A percentile compares a stretch with the other conserved stretches of the same genome.
Evolutionary conservation across 2,113 vertebrate genomes (phyloP).

Genomic region (Triplophysa rosa): DNA sequence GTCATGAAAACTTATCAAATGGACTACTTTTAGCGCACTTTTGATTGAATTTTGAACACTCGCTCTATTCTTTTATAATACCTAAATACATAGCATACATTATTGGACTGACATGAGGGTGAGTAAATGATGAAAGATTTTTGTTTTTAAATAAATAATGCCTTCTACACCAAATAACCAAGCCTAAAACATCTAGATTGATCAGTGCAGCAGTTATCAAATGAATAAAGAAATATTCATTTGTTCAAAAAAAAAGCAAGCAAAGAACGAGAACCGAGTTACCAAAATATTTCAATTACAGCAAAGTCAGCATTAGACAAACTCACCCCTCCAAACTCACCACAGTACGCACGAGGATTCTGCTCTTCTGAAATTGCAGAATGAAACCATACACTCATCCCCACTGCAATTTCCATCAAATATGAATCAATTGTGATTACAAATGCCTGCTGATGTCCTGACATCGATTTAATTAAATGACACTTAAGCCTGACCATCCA

Average conservation of each 20-base stretch:
- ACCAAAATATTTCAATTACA: slow-evolving; percentile 62
- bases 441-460: slow-evolving; percentile 9
- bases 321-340: slow-evolving; percentile 52
- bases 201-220: slow-evolving; percentile 30
- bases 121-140: neutral
- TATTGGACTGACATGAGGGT: neutral
- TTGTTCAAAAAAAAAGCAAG: slow-evolving; percentile 52
- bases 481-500: slow-evolving; percentile 12
- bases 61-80: neutral
- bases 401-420: slow-evolving; percentile 31
- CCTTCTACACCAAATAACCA: neutral
- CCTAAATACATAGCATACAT: neutral
- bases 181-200: slow-evolving; percentile 20
- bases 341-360: slow-evolving; percentile 45
- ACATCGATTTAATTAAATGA: slow-evolving; percentile 33
- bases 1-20: too few species aligned
- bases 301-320: slow-evolving; percentile 50
- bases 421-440: slow-evolving; percentile 21
- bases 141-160: slow-evolving; percentile 7
- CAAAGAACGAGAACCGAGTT: slow-evolving; percentile 49
- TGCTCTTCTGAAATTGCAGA: slow-evolving; percentile 35
- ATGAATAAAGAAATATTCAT: slow-evolving; percentile 51
- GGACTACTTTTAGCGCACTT: too few species aligned
- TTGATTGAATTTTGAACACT: too few species aligned
- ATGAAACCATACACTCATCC: slow-evolving; percentile 37